Evolutionary conservation across 2,797 vertebrate species (phyloP).

Genomic region (Neosalanx taihuensis): DNA sequence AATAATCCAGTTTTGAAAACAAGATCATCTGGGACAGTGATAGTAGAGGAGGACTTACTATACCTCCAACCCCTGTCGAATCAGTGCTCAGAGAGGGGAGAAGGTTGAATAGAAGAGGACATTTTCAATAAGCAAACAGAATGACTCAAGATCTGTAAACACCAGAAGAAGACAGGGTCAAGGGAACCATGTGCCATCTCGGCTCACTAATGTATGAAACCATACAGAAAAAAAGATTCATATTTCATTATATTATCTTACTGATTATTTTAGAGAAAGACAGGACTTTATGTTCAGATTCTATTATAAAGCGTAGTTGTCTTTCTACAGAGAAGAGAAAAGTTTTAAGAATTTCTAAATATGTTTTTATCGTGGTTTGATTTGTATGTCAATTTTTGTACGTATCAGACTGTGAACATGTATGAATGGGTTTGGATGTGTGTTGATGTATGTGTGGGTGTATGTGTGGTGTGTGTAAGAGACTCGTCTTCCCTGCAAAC

Average conservation of each 20-base stretch:
- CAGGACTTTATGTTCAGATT: conserved; percentile 55
- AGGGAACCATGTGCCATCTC: background rate
- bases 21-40: conserved; percentile 6
- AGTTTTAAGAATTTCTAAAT: conserved; percentile 69
- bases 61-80: conserved; percentile 33
- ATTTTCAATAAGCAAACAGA: background rate
- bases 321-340: conserved; percentile 72
- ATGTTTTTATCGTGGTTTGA: conserved; percentile 74
- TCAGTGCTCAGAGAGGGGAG: conserved; percentile 21
- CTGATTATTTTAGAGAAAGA: conserved; percentile 67
- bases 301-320: conserved; percentile 60
- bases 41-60: conserved; percentile 10
- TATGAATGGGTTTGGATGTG: conserved; percentile 46
- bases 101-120: background rate
- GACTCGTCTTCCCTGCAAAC: conserved; percentile 15
- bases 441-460: background rate
- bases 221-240: conserved; percentile 44
- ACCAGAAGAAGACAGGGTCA: background rate
- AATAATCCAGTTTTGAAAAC: background rate
- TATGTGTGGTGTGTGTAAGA: conserved; percentile 8
- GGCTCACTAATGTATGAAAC: background rate
- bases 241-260: conserved; percentile 60
- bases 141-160: background rate
- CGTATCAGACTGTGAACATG: conserved; percentile 65
- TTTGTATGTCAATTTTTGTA: conserved; percentile 74